Percentiles rank a stretch among this genome's conserved stretches.
phyloP scores from a whole-genome alignment of 2,113 vertebrate species.

The Chamaetylas fuelleborni region DNA sequence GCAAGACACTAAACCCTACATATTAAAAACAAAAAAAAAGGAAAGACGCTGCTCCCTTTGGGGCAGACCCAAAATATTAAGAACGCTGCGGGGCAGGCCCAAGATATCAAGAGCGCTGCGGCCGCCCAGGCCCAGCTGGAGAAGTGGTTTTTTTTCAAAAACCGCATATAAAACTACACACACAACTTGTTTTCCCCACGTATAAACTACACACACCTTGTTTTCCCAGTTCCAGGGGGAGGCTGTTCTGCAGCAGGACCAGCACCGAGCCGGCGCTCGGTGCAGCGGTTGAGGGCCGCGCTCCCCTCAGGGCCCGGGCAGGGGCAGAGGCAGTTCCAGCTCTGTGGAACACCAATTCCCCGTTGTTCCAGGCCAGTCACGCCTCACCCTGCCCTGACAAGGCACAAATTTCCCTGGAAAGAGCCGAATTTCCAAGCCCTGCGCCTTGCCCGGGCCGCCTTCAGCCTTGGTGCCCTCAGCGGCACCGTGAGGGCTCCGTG shows the following conservation, averaged over 20 bases:
- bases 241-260: not conserved
- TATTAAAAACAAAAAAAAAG: not conserved
- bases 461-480: fast-evolving
- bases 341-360: fast-evolving
- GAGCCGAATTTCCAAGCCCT: fast-evolving
- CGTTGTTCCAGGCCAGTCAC: fast-evolving
- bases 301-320: not conserved
- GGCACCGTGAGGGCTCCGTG: fast-evolving
- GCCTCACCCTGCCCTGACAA: fast-evolving
- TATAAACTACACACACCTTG: not conserved
- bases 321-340: fast-evolving
- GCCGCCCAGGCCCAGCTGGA: fast-evolving
- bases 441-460: fast-evolving
- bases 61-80: not conserved
- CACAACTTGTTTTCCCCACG: not conserved
- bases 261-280: not conserved
- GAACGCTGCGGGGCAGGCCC: fast-evolving
- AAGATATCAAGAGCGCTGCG: fast-evolving
- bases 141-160: not conserved
- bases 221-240: not conserved
- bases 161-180: not conserved
- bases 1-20: not conserved
- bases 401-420: fast-evolving
- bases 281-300: not conserved
- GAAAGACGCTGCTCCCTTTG: fast-evolving